These are phyloP conservation scores for Sesamia inferens DNA, from an alignment of 2,888 invertebrate species.

Conservation along the genomic window DNA sequence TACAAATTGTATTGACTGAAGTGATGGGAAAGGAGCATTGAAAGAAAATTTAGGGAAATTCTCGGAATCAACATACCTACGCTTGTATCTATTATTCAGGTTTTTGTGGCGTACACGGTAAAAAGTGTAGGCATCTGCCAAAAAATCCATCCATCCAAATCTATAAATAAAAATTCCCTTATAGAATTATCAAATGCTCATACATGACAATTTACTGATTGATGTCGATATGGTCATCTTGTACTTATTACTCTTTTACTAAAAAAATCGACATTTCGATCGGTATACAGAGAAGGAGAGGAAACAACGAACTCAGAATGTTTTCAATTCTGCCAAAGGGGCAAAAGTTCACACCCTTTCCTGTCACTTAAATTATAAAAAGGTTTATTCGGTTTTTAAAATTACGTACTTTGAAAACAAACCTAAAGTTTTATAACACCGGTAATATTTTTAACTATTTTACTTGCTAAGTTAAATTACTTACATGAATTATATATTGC, in stretches of 20 bases:
- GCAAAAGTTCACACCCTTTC: neutral
- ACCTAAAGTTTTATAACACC: neutral
- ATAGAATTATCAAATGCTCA: neutral
- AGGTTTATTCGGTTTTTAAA: neutral
- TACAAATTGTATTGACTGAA: constrained; percentile 54
- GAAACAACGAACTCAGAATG: neutral
- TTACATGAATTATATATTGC: constrained; percentile 72
- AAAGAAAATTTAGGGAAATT: constrained; percentile 45
- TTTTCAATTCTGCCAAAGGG: neutral
- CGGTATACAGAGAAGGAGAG: neutral
- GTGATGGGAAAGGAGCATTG: constrained; percentile 20
- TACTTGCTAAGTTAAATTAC: constrained; percentile 29
- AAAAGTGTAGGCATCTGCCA: neutral
- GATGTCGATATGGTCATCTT: neutral
- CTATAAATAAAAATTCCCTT: neutral
- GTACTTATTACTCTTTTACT: neutral
- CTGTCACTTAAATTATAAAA: neutral
- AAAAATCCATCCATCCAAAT: neutral
- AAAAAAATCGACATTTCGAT: neutral
- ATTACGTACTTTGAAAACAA: constrained; percentile 8
- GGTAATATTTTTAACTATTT: neutral
- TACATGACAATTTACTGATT: neutral
- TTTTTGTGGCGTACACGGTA: neutral
- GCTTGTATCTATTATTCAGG: constrained; percentile 35
- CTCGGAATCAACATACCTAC: constrained; percentile 26